Evolutionary conservation across 2,797 vertebrate species (phyloP), one percentile per base, ranked within the genome.

Genomic region (Leucoraja ocellata): DNA sequence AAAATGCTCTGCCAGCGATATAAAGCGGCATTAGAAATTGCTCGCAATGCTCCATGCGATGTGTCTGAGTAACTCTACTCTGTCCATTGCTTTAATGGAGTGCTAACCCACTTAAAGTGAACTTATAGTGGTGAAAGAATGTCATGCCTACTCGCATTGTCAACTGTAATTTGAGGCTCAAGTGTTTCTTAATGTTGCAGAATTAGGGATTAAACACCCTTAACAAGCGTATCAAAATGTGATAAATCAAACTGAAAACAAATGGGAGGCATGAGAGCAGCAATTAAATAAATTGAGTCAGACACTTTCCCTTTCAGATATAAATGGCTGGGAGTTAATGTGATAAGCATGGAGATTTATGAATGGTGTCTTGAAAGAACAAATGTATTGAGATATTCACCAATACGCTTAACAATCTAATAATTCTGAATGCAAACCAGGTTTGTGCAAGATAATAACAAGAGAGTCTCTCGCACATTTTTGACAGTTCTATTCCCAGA

Each of bases 121-220:
- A 88, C n/a, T 88, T 63, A 25, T 32, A 88, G 84, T 32, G 1
- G 84, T 32, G 7, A 18, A 36, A 18, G 61, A 68, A 68, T 68
- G 61, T 68, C n/a, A 88, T 36, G 65, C 63, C 63, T 23, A 68
- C 63, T 88, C 84, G 68, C 32, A 63, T 88, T 68, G 63, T 88
- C 84, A 88, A 68, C 84, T 68, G 61, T 36, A 68, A 88, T 36
- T 88, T 88, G 84, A 88, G 63, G 63, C 84, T 63, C n/a, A 16
- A 88, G 84, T 88, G 84, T 88, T 63, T 88, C 84, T 68, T 88
- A 68, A 68, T 88, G 84, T 88, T 18, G 36, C 28, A 36, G 61
- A 88, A 88, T 88, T 88, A 88, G 84, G 84, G 84, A 88, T 88
- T 88, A 88, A 88, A 88, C 84, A 36, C 63, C 63, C 84, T 36